Percentiles rank a stretch among this genome's conserved stretches.
Evolutionary conservation across 1,140 invertebrate genomes (phyloP).

Genomic region (Pseudoatta argentina): DNA sequence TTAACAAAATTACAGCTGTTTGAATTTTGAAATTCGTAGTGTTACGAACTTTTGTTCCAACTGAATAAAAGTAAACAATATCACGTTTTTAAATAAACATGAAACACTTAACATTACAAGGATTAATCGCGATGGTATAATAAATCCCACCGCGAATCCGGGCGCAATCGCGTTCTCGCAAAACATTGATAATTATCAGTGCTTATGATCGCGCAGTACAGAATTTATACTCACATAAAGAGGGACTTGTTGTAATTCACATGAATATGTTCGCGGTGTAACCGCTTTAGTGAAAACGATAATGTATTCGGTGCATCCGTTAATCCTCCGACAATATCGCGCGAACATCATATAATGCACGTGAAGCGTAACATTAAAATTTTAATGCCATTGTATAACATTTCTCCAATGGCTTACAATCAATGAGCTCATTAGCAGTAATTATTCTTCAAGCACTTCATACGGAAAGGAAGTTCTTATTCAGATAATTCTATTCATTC

Average conservation of each 20-base stretch:
- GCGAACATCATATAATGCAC: background rate
- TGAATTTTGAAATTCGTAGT: too few relatives aligned
- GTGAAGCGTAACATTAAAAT: constrained; percentile 48
- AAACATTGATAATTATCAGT: constrained; percentile 48
- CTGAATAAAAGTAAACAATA: background rate
- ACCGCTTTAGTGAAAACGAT: constrained; percentile 54
- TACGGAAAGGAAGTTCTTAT: background rate
- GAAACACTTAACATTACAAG: background rate
- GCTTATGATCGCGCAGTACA: constrained; percentile 19
- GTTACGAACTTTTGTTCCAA: too few relatives aligned
- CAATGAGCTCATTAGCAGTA: constrained; percentile 20
- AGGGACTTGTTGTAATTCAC: constrained; percentile 32
- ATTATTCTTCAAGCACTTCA: constrained; percentile 1
- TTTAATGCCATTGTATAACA: constrained; percentile 34
- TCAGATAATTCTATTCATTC: background rate
- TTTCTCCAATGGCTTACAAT: constrained; percentile 16
- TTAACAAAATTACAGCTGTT: too few relatives aligned
- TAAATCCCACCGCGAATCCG: constrained; percentile 24
- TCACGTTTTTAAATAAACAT: constrained; percentile 32
- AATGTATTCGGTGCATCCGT: constrained; percentile 21
- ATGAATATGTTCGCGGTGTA: constrained; percentile 39
- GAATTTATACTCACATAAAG: constrained; percentile 42
- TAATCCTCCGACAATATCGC: constrained; percentile 51
- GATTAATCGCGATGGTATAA: constrained; percentile 9
- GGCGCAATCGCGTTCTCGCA: constrained; percentile 11